Base-by-base conservation (phyloP, 2,888 invertebrate genomes). In the Sialis fuliginosa region DNA sequence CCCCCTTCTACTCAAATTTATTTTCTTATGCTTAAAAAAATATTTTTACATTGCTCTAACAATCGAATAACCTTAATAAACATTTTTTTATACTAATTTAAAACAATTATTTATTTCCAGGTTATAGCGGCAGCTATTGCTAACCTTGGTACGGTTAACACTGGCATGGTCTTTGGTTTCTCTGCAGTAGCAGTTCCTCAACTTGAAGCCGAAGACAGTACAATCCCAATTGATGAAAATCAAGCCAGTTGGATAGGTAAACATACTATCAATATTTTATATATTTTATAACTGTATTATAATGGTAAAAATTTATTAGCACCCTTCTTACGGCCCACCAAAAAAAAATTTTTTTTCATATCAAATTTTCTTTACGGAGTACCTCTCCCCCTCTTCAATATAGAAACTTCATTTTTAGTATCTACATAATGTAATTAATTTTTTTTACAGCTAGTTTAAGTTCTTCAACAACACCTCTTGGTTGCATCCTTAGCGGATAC, bases 241-340 rank as follows among this genome's bases (percentile, higher is more conserved):
- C 67, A 79, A 60, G 73, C 74, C 39, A 77, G 79, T 56, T 80
- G 79, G 79, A 74, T 80, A 53, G 79, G 80, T 79, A 62, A 68
- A 68, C n/a, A 33, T 30, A 33, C 34, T 41, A 37, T 30, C 8
- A 12, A 42, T 31, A 13, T 35, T 45, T 35, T 33, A 35, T 10
- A 33, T 35, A n/a, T n/a, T n/a, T n/a, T n/a, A n/a, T n/a, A n/a
- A 43, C 7, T 9, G n/a, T 30, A 22, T 4, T 9, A 5, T 6
- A 7, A 30, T 43, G 22, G 30, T n/a, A 31, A 43, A 4, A 43
- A 30, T 31, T 43, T 22, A 30, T 43, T 5, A 30, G 9, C 33
- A 32, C 33, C 9, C n/a, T n/a, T n/a, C n/a, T n/a, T n/a, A n/a
- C n/a, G n/a, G n/a, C n/a, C n/a, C n/a, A n/a, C n/a, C n/a, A n/a